These are phyloP conservation scores for Tanytarsus gracilentus DNA, from an alignment of 2,888 invertebrate species.

Conservation along the genomic window DNA sequence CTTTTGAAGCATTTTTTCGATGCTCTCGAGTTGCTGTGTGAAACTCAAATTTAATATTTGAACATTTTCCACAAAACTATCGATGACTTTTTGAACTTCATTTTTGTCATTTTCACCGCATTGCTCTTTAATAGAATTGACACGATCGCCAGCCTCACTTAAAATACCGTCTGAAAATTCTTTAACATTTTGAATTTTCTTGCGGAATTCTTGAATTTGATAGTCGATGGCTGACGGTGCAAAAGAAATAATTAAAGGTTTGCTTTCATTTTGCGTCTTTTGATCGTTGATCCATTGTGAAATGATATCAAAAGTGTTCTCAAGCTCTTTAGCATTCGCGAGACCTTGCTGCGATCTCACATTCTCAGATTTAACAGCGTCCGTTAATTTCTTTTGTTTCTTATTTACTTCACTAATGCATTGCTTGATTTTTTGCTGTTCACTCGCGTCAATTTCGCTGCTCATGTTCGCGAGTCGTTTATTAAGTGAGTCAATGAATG, in stretches of 20 bases:
- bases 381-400: slow-evolving; percentile 66
- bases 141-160: slow-evolving; percentile 66
- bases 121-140: slow-evolving; percentile 67
- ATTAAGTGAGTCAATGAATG: slow-evolving; percentile 70
- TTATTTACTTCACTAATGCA: slow-evolving; percentile 60
- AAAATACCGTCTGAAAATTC: slow-evolving; percentile 67
- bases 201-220: slow-evolving; percentile 66
- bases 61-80: slow-evolving; percentile 62
- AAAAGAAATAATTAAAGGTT: slow-evolving; percentile 60
- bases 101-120: slow-evolving; percentile 63
- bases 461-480: slow-evolving; percentile 76
- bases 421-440: slow-evolving; percentile 68
- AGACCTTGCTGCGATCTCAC: slow-evolving; percentile 58
- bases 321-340: slow-evolving; percentile 60
- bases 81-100: slow-evolving; percentile 55
- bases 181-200: slow-evolving; percentile 65
- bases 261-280: slow-evolving; percentile 33
- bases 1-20: slow-evolving; percentile 63
- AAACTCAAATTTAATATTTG: slow-evolving; percentile 46
- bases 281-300: slow-evolving; percentile 73
- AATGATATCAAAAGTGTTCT: slow-evolving; percentile 67
- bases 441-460: slow-evolving; percentile 74
- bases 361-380: slow-evolving; percentile 63
- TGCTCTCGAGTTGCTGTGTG: slow-evolving; percentile 56
- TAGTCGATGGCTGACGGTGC: slow-evolving; percentile 75